A percentile compares a stretch with the other conserved stretches of the same genome.
Evolutionary conservation across 2,113 vertebrate species (phyloP).

Genomic region (Peromyscus californicus): DNA sequence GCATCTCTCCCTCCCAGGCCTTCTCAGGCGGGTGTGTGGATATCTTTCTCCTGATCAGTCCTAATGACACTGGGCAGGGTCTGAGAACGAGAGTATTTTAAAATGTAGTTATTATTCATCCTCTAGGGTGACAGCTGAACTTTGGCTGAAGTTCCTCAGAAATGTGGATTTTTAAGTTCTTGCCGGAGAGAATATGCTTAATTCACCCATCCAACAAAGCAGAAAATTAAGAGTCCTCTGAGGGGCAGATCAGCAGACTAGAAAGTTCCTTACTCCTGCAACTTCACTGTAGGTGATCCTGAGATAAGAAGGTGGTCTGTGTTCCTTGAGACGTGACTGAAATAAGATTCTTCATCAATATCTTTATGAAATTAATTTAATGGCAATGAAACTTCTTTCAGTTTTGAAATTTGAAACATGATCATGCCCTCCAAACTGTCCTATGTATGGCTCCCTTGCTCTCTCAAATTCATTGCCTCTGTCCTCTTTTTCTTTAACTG

Average conservation of each 20-base stretch:
- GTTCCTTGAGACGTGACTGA: not conserved
- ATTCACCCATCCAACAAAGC: slow-evolving; percentile 5
- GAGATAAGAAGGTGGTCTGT: not conserved
- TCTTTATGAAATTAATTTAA: slow-evolving; percentile 20
- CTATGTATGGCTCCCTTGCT: not conserved
- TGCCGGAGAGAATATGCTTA: slow-evolving; percentile 39
- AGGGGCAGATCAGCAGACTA: not conserved
- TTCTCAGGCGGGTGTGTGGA: too few relatives aligned
- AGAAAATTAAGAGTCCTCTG: slow-evolving; percentile 64
- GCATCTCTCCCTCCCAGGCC: too few relatives aligned
- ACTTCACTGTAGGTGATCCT: not conserved
- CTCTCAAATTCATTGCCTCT: not conserved
- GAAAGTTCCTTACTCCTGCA: slow-evolving; percentile 20
- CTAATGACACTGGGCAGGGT: too few relatives aligned
- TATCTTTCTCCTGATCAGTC: too few relatives aligned
- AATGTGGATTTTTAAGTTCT: slow-evolving; percentile 2
- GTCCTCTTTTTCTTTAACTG: not conserved
- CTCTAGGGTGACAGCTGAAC: not conserved
- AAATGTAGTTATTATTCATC: slow-evolving; percentile 23
- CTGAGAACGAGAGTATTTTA: not conserved
- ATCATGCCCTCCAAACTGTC: not conserved
- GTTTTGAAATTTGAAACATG: not conserved
- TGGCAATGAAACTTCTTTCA: not conserved
- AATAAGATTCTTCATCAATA: not conserved
- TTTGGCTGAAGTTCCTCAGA: slow-evolving; percentile 21